Base-by-base conservation (phyloP, 2,113 vertebrate genomes). In the Plotosus lineatus region DNA sequence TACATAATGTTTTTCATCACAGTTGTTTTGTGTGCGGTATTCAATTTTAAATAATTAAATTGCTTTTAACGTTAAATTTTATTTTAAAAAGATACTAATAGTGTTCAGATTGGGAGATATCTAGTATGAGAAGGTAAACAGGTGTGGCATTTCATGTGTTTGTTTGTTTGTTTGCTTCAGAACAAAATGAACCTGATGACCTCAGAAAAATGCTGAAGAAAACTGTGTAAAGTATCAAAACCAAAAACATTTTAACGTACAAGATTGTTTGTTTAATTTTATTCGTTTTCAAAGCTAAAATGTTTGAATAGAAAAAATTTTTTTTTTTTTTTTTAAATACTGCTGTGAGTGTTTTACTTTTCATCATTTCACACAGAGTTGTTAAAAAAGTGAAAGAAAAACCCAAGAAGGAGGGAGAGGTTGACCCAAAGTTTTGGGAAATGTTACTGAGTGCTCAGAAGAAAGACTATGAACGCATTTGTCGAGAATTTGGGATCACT, bases 381-480 rank as follows among this genome's bases (percentile, higher is more conserved):
- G 83, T 90, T 7, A 78, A 86, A n/a, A 74, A 84, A 61, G 61
- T 83, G 55, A 80, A 87, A 26, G 36, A 90, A 85, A 78, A 87
- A 83, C 88, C 78, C 51, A 84, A 78, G 40, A 91, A 89, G 83
- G 90, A 93, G 44, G 78, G 84, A 69, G 93, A 95, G 78, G 87
- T 90, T n/a, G 91, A 93, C 76, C 94, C 94, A 6, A 92, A 93
- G 76, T 90, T 97, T 78, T 94, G 91, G 94, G 95, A 98, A 63
- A 75, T 97, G 60, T 84, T 98, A 77, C 66, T 97, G 82, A 87
- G 90, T 0, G 94, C 94, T 11, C 92, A 93, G 68, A 95, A 75
- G 71, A 97, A 87, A 83, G 92, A 98, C 84, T 98, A 97, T 28
- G 96, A 98, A 87, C 92, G 86, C 71, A 96, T 97, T 85, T 98